Evolutionary conservation across 1,140 invertebrate genomes (phyloP).

Genomic region (Sesamia nonagrioides): DNA sequence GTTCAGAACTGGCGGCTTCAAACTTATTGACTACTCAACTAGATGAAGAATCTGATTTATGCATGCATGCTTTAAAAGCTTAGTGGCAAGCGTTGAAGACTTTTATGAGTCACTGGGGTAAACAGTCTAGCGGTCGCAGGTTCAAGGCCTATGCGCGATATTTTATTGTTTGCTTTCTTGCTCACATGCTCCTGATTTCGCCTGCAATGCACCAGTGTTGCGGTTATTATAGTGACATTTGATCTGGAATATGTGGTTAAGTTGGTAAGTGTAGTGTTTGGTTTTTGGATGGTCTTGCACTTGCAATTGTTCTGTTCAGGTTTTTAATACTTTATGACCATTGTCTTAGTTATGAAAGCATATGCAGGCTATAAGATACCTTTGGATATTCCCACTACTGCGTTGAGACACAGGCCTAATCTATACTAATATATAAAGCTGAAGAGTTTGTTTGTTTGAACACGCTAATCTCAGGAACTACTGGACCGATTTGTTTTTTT

Average conservation of each 20-base stretch:
- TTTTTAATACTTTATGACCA: no score
- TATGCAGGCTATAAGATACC: no score
- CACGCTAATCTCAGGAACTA: no score
- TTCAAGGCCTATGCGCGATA: conserved; percentile 60
- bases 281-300: no score
- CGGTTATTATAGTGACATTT: neutral
- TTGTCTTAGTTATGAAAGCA: no score
- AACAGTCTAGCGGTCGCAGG: conserved; percentile 59
- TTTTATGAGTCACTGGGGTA: conserved; percentile 56
- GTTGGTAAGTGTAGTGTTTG: neutral
- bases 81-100: conserved; percentile 21
- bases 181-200: neutral
- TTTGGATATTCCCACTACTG: no score
- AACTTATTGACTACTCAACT: neutral
- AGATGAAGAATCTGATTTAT: conserved; percentile 12
- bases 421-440: no score
- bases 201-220: conserved; percentile 31
- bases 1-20: neutral
- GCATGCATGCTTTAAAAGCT: conserved; percentile 21
- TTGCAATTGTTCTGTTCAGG: no score
- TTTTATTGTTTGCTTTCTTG: conserved; percentile 6
- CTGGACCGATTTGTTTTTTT: no score
- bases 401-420: no score
- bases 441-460: no score
- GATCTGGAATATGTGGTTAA: no score